Evolutionary conservation across 1,140 invertebrate genomes (phyloP).

Genomic region (Pectinophora gossypiella): DNA sequence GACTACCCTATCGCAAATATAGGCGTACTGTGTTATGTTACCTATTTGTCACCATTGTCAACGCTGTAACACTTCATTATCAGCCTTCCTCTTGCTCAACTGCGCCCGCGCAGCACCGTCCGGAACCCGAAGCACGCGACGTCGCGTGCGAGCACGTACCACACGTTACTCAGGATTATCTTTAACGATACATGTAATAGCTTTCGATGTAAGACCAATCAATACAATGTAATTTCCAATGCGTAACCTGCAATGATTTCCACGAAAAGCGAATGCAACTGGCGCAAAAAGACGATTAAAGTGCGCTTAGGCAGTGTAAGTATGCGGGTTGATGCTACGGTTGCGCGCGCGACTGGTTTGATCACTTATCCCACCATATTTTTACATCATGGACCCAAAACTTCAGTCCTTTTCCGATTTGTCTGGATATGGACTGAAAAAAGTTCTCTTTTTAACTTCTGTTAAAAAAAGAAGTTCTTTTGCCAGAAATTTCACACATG

Average conservation of each 20-base stretch:
- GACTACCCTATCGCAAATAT: no score
- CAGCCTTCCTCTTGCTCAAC: not conserved
- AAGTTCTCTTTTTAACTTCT: no score
- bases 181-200: slow-evolving; percentile 4
- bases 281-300: not conserved
- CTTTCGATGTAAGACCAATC: slow-evolving; percentile 2
- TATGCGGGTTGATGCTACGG: not conserved
- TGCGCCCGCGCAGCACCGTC: not conserved
- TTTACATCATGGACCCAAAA: no score
- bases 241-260: not conserved
- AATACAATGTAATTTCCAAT: not conserved
- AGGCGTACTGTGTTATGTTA: no score
- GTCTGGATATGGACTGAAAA: no score
- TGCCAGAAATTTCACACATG: no score
- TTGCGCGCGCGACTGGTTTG: not conserved
- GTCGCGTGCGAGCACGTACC: not conserved
- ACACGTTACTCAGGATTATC: not conserved
- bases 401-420: no score
- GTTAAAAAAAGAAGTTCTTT: no score
- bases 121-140: not conserved
- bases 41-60: no score
- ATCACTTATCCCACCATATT: no score
- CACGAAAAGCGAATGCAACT: not conserved
- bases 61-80: not conserved
- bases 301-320: not conserved